Evolutionary conservation across 2,113 vertebrate species (phyloP).

Genomic region (Cygnus buccinator): DNA sequence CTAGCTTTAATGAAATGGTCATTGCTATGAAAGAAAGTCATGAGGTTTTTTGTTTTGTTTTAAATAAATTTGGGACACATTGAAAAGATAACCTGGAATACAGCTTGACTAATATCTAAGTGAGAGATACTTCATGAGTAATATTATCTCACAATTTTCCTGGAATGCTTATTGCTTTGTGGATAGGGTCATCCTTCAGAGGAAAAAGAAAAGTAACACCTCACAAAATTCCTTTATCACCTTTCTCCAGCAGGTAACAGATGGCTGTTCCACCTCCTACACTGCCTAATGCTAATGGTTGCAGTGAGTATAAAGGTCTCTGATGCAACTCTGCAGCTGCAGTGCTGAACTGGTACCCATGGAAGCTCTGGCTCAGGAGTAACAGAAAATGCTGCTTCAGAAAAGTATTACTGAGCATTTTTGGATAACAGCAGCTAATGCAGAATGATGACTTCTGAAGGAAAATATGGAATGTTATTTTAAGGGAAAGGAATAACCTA

Average conservation of each 20-base stretch:
- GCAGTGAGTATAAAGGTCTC: background rate
- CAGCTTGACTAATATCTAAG: background rate
- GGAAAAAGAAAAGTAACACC: background rate
- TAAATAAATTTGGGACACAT: background rate
- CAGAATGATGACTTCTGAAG: background rate
- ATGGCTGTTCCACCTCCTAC: background rate
- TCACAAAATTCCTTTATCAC: background rate
- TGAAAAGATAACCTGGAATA: background rate
- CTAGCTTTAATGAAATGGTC: constrained; percentile 18
- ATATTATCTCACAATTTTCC: background rate
- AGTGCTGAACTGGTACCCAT: background rate
- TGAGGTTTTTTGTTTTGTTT: background rate
- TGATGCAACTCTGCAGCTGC: background rate
- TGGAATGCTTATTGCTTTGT: background rate
- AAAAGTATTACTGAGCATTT: background rate
- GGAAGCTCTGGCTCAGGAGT: background rate
- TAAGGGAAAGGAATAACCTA: background rate
- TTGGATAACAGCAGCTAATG: background rate
- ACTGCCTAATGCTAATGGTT: background rate
- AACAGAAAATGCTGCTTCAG: background rate
- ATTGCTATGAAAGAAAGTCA: background rate
- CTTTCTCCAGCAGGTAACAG: background rate
- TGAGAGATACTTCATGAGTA: background rate
- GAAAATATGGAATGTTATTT: background rate
- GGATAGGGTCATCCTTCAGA: background rate